These are phyloP conservation scores for Pholis gunnellus DNA, from an alignment of 2,113 vertebrate genomes.

Conservation along the genomic window DNA sequence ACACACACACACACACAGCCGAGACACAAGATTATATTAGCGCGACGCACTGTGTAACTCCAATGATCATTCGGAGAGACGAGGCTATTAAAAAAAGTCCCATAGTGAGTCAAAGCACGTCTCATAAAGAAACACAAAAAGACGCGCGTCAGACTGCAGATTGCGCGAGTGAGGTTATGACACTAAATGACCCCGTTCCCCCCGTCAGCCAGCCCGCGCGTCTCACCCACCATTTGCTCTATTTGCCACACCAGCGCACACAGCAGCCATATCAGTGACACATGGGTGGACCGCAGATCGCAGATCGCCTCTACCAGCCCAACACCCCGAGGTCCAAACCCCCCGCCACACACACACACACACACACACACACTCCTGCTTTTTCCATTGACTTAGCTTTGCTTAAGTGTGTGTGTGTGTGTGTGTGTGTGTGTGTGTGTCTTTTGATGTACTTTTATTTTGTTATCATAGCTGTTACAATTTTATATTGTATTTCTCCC, in stretches of 20 bases:
- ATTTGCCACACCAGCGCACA: constrained; percentile 73
- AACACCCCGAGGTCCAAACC: not conserved
- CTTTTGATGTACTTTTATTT: not conserved
- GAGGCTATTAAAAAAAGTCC: constrained; percentile 57
- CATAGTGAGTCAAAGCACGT: constrained; percentile 38
- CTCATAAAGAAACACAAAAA: constrained; percentile 61
- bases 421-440: not conserved
- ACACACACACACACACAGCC: not conserved
- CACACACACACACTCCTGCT: not conserved
- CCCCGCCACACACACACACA: not conserved
- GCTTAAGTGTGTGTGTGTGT: not conserved
- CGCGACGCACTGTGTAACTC: constrained; percentile 46
- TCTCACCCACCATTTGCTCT: constrained; percentile 71
- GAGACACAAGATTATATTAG: constrained; percentile 57
- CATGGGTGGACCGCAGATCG: constrained; percentile 44
- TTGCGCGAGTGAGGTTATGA: constrained; percentile 32
- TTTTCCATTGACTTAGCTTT: not conserved
- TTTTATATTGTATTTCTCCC: not conserved
- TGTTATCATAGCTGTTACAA: not conserved
- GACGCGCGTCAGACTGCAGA: constrained; percentile 31
- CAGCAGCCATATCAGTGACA: constrained; percentile 63
- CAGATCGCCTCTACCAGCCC: constrained; percentile 44
- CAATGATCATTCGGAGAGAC: constrained; percentile 48
- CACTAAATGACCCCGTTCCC: constrained; percentile 67
- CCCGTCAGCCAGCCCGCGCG: constrained; percentile 38